These are phyloP conservation scores for Pollenia labialis DNA, from an alignment of 2,888 invertebrate genomes.

Conservation along the genomic window DNA sequence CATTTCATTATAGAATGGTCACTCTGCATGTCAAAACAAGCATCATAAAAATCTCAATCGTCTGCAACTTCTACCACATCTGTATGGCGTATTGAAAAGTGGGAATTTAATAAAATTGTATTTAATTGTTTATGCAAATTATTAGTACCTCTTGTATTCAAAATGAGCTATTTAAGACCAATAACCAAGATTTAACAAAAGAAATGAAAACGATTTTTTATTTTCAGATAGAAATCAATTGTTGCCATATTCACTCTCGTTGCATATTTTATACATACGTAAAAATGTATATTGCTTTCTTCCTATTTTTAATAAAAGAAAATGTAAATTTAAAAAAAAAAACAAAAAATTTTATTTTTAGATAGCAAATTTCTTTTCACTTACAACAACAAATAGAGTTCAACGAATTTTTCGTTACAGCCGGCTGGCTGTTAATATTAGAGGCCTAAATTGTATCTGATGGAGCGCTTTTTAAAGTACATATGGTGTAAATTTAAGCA, in stretches of 20 bases:
- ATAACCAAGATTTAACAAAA: constrained; percentile 6
- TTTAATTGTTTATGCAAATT: constrained; percentile 69
- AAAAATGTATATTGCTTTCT: not conserved
- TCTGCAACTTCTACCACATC: constrained; percentile 3
- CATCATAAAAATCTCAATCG: constrained; percentile 34
- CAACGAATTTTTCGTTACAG: constrained; percentile 34
- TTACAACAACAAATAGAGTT: constrained; percentile 44
- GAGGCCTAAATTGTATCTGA: constrained; percentile 11
- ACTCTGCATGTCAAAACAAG: not conserved
- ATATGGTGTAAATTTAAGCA: constrained; percentile 23
- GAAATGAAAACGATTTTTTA: constrained; percentile 8
- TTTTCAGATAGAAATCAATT: constrained; percentile 33
- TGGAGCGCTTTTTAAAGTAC: constrained; percentile 4
- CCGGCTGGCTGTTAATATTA: constrained; percentile 27
- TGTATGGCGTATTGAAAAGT: constrained; percentile 33
- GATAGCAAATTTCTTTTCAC: constrained; percentile 16
- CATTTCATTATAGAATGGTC: constrained; percentile 13
- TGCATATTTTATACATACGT: not conserved
- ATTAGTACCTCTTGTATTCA: constrained; percentile 57
- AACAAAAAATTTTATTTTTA: constrained; percentile 40
- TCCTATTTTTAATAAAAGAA: constrained; percentile 55
- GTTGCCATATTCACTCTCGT: constrained; percentile 38
- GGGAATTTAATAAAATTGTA: constrained; percentile 40
- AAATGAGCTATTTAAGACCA: constrained; percentile 57
- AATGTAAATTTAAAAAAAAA: constrained; percentile 48